Conservation (phyloP, 2,888 invertebrate species). For the Pteria penguin region DNA sequence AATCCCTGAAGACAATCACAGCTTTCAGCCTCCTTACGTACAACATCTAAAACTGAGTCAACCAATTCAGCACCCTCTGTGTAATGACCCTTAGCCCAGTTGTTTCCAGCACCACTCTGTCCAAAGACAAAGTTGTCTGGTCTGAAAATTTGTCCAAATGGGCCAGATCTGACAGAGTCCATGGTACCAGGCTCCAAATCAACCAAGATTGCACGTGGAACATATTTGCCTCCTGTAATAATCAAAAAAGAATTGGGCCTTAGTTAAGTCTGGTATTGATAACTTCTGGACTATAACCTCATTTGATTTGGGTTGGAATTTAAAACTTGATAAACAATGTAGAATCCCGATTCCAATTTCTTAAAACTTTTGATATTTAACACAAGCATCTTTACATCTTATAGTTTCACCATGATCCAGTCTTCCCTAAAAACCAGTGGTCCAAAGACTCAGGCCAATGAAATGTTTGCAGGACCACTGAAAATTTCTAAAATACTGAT, state of each 20-base stretch:
- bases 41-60: slow-evolving; percentile 76
- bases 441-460: too few relatives aligned
- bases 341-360: too few relatives aligned
- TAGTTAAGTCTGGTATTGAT: too few relatives aligned
- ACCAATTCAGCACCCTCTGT: slow-evolving; percentile 87
- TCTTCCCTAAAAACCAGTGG: neutral
- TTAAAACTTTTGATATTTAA: too few relatives aligned
- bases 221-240: slow-evolving; percentile 87
- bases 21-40: slow-evolving; percentile 75
- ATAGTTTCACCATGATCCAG: neutral
- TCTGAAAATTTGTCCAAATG: slow-evolving; percentile 87
- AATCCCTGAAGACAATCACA: slow-evolving; percentile 78
- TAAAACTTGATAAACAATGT: too few relatives aligned
- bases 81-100: slow-evolving; percentile 95
- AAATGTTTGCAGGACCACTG: neutral
- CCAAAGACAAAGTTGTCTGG: slow-evolving; percentile 96
- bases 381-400: too few relatives aligned
- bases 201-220: slow-evolving; percentile 94
- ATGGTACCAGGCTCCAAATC: slow-evolving; percentile 97
- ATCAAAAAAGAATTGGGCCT: too few relatives aligned
- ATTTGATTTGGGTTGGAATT: too few relatives aligned
- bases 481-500: neutral
- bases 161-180: slow-evolving; percentile 96
- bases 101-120: slow-evolving; percentile 85
- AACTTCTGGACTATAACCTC: too few relatives aligned